A percentile compares a stretch with the other conserved stretches of the same genome.
Evolutionary conservation across 2,797 vertebrate species (phyloP).

Genomic region (Melanotaenia parkinsoni): DNA sequence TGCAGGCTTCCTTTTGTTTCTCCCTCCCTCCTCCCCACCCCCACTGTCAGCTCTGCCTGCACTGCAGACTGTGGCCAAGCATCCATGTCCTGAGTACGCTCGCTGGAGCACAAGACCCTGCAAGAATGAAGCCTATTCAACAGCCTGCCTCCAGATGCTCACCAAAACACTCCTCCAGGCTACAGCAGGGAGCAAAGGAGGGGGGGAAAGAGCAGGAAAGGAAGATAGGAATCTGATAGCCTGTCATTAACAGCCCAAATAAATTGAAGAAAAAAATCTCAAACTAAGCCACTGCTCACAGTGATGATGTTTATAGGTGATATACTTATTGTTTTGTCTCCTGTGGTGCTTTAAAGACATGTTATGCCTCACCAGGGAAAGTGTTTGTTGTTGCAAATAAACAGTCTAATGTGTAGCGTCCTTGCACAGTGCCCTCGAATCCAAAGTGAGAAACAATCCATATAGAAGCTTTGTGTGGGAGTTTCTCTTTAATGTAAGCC

Average conservation of each 20-base stretch:
- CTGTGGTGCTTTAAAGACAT: constrained; percentile 50
- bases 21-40: constrained; percentile 43
- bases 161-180: constrained; percentile 80
- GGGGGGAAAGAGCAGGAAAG: constrained; percentile 76
- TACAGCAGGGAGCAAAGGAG: constrained; percentile 69
- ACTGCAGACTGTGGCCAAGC: constrained; percentile 41
- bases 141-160: constrained; percentile 83
- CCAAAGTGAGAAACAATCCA: constrained; percentile 49
- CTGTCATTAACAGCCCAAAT: constrained; percentile 85
- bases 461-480: constrained; percentile 46
- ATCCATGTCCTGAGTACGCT: constrained; percentile 65
- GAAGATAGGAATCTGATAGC: constrained; percentile 86
- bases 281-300: constrained; percentile 66
- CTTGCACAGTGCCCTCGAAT: constrained; percentile 36
- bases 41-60: constrained; percentile 30
- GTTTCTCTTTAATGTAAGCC: constrained; percentile 28
- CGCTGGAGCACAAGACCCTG: constrained; percentile 73
- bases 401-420: constrained; percentile 56
- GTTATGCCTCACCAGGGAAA: constrained; percentile 30
- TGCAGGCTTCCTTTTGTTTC: constrained; percentile 26
- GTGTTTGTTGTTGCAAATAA: constrained; percentile 64
- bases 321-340: constrained; percentile 65
- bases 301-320: constrained; percentile 69
- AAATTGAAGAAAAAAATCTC: constrained; percentile 79
- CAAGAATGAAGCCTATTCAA: constrained; percentile 83